phyloP scores from a whole-genome alignment of 2,113 vertebrate genomes.

The Cyprinodon tularosa region DNA sequence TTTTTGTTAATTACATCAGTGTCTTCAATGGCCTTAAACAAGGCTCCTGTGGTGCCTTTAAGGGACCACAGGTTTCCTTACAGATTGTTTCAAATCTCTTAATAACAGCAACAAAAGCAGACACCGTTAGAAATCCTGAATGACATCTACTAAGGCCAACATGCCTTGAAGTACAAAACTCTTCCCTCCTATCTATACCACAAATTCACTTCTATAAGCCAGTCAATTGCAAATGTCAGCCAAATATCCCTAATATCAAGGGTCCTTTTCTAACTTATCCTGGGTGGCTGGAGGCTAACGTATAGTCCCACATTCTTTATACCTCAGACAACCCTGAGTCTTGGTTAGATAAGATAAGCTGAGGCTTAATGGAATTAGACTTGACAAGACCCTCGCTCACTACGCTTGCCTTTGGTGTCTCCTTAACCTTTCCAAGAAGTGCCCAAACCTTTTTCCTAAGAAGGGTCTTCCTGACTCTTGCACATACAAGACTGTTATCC shows the following conservation, averaged over 20 bases:
- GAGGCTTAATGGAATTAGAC: conserved; percentile 75
- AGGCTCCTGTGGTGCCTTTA: conserved; percentile 8
- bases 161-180: conserved; percentile 59
- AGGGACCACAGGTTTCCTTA: conserved; percentile 34
- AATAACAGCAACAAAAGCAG: conserved; percentile 34
- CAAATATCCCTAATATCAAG: conserved; percentile 74
- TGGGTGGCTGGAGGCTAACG: conserved; percentile 60
- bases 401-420: conserved; percentile 78
- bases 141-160: conserved; percentile 41
- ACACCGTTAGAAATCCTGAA: conserved; percentile 43
- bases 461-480: conserved; percentile 68
- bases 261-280: conserved; percentile 58
- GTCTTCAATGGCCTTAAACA: conserved; percentile 40
- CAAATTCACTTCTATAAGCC: conserved; percentile 50
- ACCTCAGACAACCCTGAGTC: conserved; percentile 67
- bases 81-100: conserved; percentile 54
- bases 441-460: conserved; percentile 61
- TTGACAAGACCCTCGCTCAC: conserved; percentile 73
- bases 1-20: conserved; percentile 25
- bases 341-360: conserved; percentile 77
- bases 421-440: conserved; percentile 78
- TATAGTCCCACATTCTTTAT: conserved; percentile 64
- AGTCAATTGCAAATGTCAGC: conserved; percentile 70
- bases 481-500: conserved; percentile 60
- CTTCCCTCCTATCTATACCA: conserved; percentile 42